These are phyloP conservation scores for Bombyx mori DNA, from an alignment of 1,140 invertebrate genomes.

Conservation along the genomic window ASM3026992v2 NC_085115.1:8495001-8495500, in stretches of 20 bases:
- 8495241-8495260: background rate
- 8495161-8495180: constrained; percentile 55
- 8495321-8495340: no score
- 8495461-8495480: no score
- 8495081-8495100: constrained; percentile 47
- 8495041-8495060: constrained; percentile 17
- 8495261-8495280: background rate
- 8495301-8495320: no score
- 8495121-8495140: constrained; percentile 61
- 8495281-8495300: no score
- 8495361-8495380: no score
- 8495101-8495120: constrained; percentile 67
- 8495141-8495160: constrained; percentile 65
- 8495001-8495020: no score
- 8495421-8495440: no score
- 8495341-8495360: no score
- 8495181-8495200: constrained; percentile 14
- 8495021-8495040: background rate
- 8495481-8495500: no score
- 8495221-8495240: constrained; percentile 1
- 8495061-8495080: constrained; percentile 32
- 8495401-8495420: no score
- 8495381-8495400: no score
- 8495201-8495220: constrained; percentile 11
- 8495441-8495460: no score